phyloP scores from a whole-genome alignment of 2,113 vertebrate species.

The Heterotilapia buettikoferi region DNA sequence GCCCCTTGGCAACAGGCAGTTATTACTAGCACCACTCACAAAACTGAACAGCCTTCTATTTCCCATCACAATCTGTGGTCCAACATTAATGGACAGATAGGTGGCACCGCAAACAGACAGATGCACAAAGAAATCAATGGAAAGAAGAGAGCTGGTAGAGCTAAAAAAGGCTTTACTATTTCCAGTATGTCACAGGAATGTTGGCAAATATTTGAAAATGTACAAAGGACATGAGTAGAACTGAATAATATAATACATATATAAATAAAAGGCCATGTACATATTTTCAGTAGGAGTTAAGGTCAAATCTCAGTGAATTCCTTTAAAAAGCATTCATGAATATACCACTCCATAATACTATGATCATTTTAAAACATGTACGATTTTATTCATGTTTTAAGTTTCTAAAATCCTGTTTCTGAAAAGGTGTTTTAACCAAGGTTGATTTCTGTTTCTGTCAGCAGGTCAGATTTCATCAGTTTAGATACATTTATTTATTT shows the following conservation, averaged over 20 bases:
- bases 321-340: neutral
- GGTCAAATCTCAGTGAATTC: neutral
- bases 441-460: neutral
- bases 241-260: neutral
- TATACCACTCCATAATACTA: neutral
- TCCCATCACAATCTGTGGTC: constrained; percentile 16
- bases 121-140: neutral
- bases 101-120: neutral
- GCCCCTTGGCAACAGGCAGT: constrained; percentile 4
- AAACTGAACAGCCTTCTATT: neutral
- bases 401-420: neutral
- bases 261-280: neutral
- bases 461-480: neutral
- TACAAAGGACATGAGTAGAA: neutral
- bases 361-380: neutral
- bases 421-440: neutral
- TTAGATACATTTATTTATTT: neutral
- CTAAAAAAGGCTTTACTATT: neutral
- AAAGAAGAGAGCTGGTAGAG: neutral
- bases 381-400: neutral
- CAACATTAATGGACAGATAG: constrained; percentile 31
- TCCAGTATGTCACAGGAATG: neutral
- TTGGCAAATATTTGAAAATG: neutral
- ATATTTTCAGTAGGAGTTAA: neutral
- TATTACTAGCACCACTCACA: neutral